Evolutionary conservation across 2,797 vertebrate species (phyloP).

Genomic region (Lophius americanus): DNA sequence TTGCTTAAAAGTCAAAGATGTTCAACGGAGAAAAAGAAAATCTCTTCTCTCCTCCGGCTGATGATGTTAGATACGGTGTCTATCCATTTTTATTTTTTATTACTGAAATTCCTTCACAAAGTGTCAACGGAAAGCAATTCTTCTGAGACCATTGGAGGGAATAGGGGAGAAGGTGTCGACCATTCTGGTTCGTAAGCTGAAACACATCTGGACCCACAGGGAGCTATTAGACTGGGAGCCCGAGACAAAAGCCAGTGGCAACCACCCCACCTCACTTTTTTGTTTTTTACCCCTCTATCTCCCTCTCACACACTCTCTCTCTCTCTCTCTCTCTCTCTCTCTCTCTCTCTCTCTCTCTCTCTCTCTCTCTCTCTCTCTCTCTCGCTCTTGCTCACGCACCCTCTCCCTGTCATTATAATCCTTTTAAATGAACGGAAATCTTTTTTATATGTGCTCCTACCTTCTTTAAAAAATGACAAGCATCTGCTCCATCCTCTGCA

Average conservation of each 20-base stretch:
- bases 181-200: slow-evolving; percentile 85
- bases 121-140: slow-evolving; percentile 47
- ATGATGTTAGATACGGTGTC: slow-evolving; percentile 16
- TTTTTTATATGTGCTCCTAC: slow-evolving; percentile 74
- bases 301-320: slow-evolving; percentile 23
- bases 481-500: slow-evolving; percentile 95
- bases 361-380: background rate
- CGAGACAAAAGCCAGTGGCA: slow-evolving; percentile 59
- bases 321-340: slow-evolving; percentile 8
- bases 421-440: slow-evolving; percentile 78
- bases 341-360: slow-evolving; percentile 13
- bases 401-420: slow-evolving; percentile 36
- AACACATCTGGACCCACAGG: slow-evolving; percentile 84
- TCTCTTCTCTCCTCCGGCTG: slow-evolving; percentile 12
- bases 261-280: background rate
- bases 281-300: slow-evolving; percentile 58
- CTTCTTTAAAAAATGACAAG: slow-evolving; percentile 88
- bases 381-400: background rate
- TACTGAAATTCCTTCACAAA: slow-evolving; percentile 25
- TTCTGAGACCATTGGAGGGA: slow-evolving; percentile 53
- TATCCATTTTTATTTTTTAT: background rate
- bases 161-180: slow-evolving; percentile 71
- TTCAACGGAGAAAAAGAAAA: slow-evolving; percentile 49
- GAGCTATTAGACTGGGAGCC: slow-evolving; percentile 83
- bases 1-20: slow-evolving; percentile 70